phyloP scores from a whole-genome alignment of 2,888 invertebrate species.

The Sthenelais limicola region DNA sequence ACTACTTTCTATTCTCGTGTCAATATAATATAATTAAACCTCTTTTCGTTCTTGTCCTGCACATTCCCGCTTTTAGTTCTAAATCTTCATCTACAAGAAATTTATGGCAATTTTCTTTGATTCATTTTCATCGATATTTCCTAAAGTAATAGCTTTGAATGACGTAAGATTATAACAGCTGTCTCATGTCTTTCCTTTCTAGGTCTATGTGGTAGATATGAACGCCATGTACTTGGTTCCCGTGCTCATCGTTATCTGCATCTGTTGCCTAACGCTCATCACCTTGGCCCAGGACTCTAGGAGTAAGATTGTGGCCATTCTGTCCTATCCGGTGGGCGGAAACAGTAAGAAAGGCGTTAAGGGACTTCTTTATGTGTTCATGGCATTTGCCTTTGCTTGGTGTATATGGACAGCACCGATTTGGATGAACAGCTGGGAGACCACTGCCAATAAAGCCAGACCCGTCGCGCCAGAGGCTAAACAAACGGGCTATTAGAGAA shows the following conservation, averaged over 20 bases:
- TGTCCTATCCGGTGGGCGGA: constrained; percentile 38
- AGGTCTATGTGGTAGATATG: constrained; percentile 51
- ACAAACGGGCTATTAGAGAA: neutral
- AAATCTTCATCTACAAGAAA: too few species aligned
- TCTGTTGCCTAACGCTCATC: constrained; percentile 46
- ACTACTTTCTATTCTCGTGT: too few species aligned
- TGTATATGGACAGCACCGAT: constrained; percentile 52
- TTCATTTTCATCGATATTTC: too few species aligned
- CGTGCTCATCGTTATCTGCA: constrained; percentile 44
- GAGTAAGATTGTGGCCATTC: constrained; percentile 35
- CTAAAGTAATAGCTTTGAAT: too few species aligned
- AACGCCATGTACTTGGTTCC: constrained; percentile 51
- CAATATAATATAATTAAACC: too few species aligned
- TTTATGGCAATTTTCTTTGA: too few species aligned
- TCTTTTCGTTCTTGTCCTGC: too few species aligned
- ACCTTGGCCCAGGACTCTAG: constrained; percentile 31
- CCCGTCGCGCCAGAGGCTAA: neutral
- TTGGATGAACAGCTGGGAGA: constrained; percentile 52
- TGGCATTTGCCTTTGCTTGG: constrained; percentile 50
- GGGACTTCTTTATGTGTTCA: constrained; percentile 48
- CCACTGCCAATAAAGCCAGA: constrained; percentile 5
- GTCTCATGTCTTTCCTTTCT: neutral
- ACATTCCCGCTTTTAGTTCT: too few species aligned
- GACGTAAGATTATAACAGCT: too few species aligned
- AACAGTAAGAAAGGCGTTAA: constrained; percentile 36